Base-by-base conservation (phyloP, 1,140 invertebrate species). In the Drosophila suzukii region DNA sequence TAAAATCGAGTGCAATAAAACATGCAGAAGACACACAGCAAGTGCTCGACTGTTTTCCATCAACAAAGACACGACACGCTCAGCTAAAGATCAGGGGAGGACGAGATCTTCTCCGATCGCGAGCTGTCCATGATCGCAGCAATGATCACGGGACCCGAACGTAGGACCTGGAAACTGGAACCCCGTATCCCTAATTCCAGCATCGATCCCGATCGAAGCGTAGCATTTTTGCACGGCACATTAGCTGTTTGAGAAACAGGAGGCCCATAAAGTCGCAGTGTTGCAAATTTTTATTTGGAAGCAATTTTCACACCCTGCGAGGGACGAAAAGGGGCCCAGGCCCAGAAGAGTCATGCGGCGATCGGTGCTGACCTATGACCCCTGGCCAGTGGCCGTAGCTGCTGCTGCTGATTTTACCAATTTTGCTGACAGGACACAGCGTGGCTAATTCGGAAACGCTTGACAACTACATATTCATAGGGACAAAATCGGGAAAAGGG, bases 261-360 rank as follows among this genome's bases (percentile, higher is more conserved):
- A 75, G 72, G 75, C 54, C 53, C 72, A 75, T 59, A 78, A 75
- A 71, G 30, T 51, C 60, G 56, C 51, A 78, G 83, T 86, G 84
- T 89, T 84, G 84, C 84, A 89, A 89, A 89, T 90, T 89, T 90
- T 89, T 89, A 89, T 89, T 89, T 90, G 85, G 84, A 89, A 89
- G 85, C 85, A 89, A 89, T 89, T 89, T 89, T 89, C 84, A 89
- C 84, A 90, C 84, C 84, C 84, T 86, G 74, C 61, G 54, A 57
- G 58, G 38, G 55, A 53, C 51, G 56, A 70, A 44, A 65, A 76
- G 57, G 44, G 78, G 13, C 57, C 10, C 57, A 39, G 78, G 13
- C 57, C 10, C 6, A 36, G 58, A 62, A 81, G 62, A 34, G 57
- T 65, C 78, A 75, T 78, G 75, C 66, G 39, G 75, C 66, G 65